phyloP scores from a whole-genome alignment of 2,888 invertebrate genomes.

The Lypha dubia region DNA sequence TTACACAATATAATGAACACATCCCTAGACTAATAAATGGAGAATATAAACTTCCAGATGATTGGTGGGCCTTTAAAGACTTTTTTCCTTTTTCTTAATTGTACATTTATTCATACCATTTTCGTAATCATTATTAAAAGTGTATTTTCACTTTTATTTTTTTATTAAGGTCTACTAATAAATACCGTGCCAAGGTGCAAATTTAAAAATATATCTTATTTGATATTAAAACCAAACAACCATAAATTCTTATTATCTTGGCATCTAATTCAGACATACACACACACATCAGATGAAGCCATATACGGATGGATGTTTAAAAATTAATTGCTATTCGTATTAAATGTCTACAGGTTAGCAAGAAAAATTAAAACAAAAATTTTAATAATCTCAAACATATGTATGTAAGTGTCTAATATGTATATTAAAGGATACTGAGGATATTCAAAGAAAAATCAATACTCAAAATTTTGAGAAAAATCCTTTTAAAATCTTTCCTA shows the following conservation, averaged over 20 bases:
- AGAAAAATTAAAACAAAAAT: background rate
- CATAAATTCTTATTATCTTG: conserved; percentile 61
- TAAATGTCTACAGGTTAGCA: background rate
- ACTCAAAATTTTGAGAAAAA: background rate
- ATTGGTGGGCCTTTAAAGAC: conserved; percentile 11
- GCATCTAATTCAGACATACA: background rate
- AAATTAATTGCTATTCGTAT: conserved; percentile 3
- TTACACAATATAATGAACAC: conserved; percentile 38
- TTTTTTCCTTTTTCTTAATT: background rate
- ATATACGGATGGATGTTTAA: conserved; percentile 25
- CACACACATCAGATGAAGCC: background rate
- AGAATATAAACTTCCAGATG: conserved; percentile 21
- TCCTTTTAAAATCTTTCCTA: background rate
- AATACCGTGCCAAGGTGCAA: conserved; percentile 56
- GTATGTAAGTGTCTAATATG: conserved; percentile 3
- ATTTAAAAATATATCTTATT: conserved; percentile 51
- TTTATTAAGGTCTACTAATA: conserved; percentile 37
- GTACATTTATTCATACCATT: background rate
- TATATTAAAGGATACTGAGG: background rate
- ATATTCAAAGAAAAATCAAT: background rate
- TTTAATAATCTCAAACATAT: background rate
- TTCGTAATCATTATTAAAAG: conserved; percentile 6
- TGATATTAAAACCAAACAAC: conserved; percentile 41
- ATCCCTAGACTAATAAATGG: conserved; percentile 5
- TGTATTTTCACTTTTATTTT: background rate